Conservation (phyloP, 2,888 invertebrate species). For the Odontothrips loti region DNA sequence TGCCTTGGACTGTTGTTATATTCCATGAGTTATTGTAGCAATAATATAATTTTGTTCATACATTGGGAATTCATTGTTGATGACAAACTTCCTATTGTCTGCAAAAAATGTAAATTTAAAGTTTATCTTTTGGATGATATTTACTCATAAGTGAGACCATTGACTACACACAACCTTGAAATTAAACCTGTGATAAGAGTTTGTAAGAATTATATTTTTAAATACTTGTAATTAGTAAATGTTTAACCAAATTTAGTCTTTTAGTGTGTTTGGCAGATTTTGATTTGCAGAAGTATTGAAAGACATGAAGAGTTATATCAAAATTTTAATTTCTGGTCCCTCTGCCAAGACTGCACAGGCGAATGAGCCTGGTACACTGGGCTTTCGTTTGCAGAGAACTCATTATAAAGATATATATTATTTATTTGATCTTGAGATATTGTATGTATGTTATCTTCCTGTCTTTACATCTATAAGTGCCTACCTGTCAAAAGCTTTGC, state of each 20-base stretch:
- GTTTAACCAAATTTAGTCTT: conserved; percentile 23
- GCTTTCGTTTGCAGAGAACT: not conserved
- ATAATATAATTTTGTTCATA: not conserved
- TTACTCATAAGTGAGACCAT: conserved; percentile 14
- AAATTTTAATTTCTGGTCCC: not conserved
- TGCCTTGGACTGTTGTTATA: not conserved
- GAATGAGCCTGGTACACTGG: not conserved
- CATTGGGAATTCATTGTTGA: not conserved
- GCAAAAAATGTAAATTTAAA: not conserved
- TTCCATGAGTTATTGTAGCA: not conserved
- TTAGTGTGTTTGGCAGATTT: not conserved
- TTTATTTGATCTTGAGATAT: conserved; percentile 13
- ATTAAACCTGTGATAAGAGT: conserved; percentile 26
- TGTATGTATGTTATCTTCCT: conserved; percentile 23
- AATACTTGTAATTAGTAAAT: conserved; percentile 21
- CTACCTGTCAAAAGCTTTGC: not conserved
- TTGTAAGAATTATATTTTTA: conserved; percentile 24
- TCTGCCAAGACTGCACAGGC: conserved; percentile 6
- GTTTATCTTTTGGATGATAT: conserved; percentile 9
- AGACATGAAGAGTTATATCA: conserved; percentile 14
- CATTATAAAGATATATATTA: conserved; percentile 26
- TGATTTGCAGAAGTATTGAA: conserved; percentile 9
- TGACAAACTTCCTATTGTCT: not conserved
- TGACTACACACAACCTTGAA: conserved; percentile 9
- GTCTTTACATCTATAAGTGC: conserved; percentile 4